These are phyloP conservation scores for Hydrozoanthus tunicans DNA, from an alignment of 64 coral and sea anemone species.

Conservation along the genomic window DNA sequence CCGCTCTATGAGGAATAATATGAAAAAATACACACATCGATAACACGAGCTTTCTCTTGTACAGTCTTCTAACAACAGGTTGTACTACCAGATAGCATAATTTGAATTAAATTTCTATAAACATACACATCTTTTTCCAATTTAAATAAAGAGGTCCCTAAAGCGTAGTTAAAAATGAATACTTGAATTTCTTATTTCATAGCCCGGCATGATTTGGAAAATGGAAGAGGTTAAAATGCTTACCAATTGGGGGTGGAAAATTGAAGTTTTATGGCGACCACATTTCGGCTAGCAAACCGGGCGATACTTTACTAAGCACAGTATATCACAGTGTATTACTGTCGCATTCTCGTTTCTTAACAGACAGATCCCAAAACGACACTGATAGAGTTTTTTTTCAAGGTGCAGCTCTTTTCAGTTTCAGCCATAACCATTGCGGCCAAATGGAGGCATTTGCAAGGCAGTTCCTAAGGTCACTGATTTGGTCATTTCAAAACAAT, in stretches of 20 bases:
- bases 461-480: conserved; percentile 36
- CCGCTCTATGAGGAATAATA: too few species aligned
- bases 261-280: not conserved
- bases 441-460: conserved; percentile 43
- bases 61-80: too few species aligned
- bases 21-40: too few species aligned
- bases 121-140: too few species aligned
- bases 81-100: too few species aligned
- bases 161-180: too few species aligned
- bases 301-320: not conserved
- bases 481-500: conserved; percentile 66
- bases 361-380: not conserved
- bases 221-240: too few species aligned
- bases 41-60: too few species aligned
- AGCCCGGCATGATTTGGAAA: too few species aligned
- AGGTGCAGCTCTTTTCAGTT: not conserved
- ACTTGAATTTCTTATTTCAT: too few species aligned
- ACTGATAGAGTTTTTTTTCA: not conserved
- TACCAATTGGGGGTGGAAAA: not conserved
- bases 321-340: not conserved
- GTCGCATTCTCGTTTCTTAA: not conserved
- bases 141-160: too few species aligned
- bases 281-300: not conserved
- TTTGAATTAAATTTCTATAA: too few species aligned
- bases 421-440: not conserved